phyloP scores from a whole-genome alignment of 2,888 invertebrate species.

The Diadegma fenestrale region DNA sequence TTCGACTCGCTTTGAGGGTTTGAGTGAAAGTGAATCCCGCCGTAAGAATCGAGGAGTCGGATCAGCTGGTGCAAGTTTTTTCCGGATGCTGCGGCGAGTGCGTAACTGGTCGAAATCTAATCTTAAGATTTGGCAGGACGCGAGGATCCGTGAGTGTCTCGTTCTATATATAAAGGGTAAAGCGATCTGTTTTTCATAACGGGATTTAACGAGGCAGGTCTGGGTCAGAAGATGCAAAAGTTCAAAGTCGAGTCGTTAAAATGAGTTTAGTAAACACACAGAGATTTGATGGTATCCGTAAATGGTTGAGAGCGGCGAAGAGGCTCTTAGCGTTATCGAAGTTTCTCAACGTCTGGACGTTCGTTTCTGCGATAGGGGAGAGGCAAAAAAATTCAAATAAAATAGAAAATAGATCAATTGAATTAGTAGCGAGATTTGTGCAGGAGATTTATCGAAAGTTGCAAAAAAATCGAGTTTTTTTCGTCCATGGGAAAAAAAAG shows the following conservation, averaged over 20 bases:
- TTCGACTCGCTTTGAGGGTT: too few species aligned
- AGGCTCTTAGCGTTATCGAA: constrained; percentile 81
- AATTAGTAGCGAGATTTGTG: not conserved
- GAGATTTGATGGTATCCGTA: constrained; percentile 8
- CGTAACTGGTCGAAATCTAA: constrained; percentile 4
- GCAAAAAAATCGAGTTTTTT: not conserved
- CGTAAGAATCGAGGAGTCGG: too few species aligned
- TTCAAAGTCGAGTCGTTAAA: constrained; percentile 79
- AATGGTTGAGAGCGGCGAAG: not conserved
- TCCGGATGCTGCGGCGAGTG: not conserved
- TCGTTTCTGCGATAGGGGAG: not conserved
- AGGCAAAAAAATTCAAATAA: not conserved
- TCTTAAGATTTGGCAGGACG: constrained; percentile 44
- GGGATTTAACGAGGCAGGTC: constrained; percentile 76
- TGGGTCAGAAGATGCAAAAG: constrained; percentile 81
- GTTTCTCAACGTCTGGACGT: constrained; percentile 59
- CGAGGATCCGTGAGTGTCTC: not conserved
- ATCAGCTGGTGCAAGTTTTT: too few species aligned
- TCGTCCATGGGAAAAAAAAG: not conserved
- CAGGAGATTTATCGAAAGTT: too few species aligned
- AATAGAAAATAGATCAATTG: not conserved
- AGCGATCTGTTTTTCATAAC: constrained; percentile 78
- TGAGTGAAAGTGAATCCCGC: too few species aligned
- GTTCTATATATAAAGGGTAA: constrained; percentile 32
- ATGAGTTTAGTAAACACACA: constrained; percentile 54